Evolutionary conservation across 2,888 invertebrate species (phyloP).

Genomic region (Drosophila sordidula): DNA sequence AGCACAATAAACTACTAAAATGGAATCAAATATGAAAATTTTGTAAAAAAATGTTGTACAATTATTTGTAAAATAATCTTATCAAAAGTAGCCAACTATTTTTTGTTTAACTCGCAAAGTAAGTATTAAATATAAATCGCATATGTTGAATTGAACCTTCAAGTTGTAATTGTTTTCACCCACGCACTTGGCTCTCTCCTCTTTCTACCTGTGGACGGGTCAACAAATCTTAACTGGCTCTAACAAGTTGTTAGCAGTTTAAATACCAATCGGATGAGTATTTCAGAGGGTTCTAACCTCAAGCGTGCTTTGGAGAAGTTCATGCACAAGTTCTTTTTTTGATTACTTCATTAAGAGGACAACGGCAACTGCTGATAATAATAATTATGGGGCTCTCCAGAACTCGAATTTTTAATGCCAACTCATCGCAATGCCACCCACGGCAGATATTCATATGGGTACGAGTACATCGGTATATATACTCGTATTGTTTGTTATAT

Average conservation of each 20-base stretch:
- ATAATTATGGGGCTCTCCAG: slow-evolving; percentile 63
- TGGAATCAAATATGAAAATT: no score
- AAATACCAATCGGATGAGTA: slow-evolving; percentile 43
- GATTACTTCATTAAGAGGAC: slow-evolving; percentile 78
- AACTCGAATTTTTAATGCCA: slow-evolving; percentile 51
- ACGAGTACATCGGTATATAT: slow-evolving; percentile 28
- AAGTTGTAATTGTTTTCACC: background rate
- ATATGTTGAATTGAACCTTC: no score
- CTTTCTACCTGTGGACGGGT: slow-evolving; percentile 4
- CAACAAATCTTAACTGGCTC: slow-evolving; percentile 37
- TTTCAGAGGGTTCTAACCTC: slow-evolving; percentile 32
- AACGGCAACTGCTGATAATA: slow-evolving; percentile 67
- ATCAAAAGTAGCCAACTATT: background rate
- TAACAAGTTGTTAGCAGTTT: slow-evolving; percentile 54
- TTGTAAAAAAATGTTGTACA: no score
- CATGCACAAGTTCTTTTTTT: slow-evolving; percentile 38
- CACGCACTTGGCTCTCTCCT: slow-evolving; percentile 1
- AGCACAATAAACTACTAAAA: no score
- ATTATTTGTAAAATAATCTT: no score
- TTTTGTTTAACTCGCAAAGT: background rate
- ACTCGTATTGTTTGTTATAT: slow-evolving; percentile 68
- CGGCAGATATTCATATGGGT: slow-evolving; percentile 45
- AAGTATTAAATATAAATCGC: no score
- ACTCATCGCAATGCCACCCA: slow-evolving; percentile 72
- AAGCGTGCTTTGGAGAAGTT: slow-evolving; percentile 25